Percentiles rank a stretch among this genome's conserved stretches.
These are phyloP conservation scores for Agapornis canus DNA, from an alignment of 2,797 vertebrate genomes.

Conservation along the genomic window DNA sequence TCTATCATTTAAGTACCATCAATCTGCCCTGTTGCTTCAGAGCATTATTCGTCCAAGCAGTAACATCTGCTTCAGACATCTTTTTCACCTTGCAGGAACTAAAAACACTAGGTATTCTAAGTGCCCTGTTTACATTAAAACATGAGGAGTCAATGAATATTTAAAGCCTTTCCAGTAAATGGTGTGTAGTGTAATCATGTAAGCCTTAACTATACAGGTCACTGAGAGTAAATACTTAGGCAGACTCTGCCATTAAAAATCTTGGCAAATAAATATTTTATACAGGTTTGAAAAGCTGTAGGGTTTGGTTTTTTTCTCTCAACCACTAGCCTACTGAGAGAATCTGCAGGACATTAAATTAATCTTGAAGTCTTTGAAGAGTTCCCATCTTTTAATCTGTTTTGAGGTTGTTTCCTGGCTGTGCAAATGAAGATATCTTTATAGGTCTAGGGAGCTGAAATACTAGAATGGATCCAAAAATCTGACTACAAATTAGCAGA, in stretches of 20 bases:
- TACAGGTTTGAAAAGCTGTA: conserved; percentile 11
- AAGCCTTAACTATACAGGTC: conserved; percentile 47
- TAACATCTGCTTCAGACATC: conserved; percentile 36
- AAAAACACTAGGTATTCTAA: conserved; percentile 38
- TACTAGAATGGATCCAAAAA: not conserved
- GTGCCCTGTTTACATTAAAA: conserved; percentile 64
- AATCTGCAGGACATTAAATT: conserved; percentile 47
- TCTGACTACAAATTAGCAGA: not conserved
- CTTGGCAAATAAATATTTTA: conserved; percentile 57
- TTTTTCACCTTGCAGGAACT: conserved; percentile 44
- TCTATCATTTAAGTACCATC: not conserved
- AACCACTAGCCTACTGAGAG: conserved; percentile 1
- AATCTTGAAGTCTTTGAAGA: conserved; percentile 36
- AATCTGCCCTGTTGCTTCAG: not conserved
- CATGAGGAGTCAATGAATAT: conserved; percentile 58
- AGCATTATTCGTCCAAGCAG: not conserved
- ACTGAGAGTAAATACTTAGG: conserved; percentile 39
- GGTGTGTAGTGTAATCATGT: conserved; percentile 51
- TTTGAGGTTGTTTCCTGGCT: not conserved
- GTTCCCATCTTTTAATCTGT: conserved; percentile 14
- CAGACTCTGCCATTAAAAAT: conserved; percentile 49
- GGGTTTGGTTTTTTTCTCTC: not conserved
- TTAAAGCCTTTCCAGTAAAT: conserved; percentile 64
- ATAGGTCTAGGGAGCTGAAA: not conserved
- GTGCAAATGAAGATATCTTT: not conserved